Evolutionary conservation across 2,888 invertebrate genomes (phyloP).

Genomic region (Scaptodrosophila latifasciaeformis): DNA sequence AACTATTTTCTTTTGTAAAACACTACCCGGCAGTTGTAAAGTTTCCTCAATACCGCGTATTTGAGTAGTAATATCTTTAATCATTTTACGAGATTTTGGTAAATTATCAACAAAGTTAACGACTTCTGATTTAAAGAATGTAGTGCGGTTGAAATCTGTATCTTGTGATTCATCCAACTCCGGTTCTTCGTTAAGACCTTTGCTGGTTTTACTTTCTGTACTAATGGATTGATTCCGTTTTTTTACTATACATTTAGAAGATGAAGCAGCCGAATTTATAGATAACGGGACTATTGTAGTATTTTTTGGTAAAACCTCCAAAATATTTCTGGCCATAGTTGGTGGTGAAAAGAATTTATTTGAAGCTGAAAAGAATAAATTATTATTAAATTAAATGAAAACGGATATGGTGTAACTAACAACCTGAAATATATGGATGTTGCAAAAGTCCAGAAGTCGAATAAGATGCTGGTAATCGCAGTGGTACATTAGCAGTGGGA

Average conservation of each 20-base stretch:
- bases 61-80: constrained; percentile 54
- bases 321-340: too few relatives aligned
- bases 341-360: too few relatives aligned
- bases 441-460: too few relatives aligned
- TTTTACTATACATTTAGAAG: background rate
- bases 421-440: too few relatives aligned
- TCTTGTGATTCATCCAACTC: constrained; percentile 22
- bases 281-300: background rate
- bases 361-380: too few relatives aligned
- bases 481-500: too few relatives aligned
- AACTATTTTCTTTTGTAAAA: constrained; percentile 26
- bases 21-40: constrained; percentile 42
- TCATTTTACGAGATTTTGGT: constrained; percentile 62
- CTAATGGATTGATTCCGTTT: constrained; percentile 17
- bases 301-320: background rate
- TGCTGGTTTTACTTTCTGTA: background rate
- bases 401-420: too few relatives aligned
- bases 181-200: background rate
- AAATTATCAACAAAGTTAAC: constrained; percentile 42
- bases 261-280: background rate
- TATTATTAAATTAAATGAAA: too few relatives aligned
- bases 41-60: constrained; percentile 49
- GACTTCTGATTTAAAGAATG: constrained; percentile 29
- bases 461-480: too few relatives aligned
- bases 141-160: constrained; percentile 25